Evolutionary conservation across 2,888 invertebrate species (phyloP), one percentile per base, ranked within the genome.

Genomic region (Dromius quadrimaculatus): DNA sequence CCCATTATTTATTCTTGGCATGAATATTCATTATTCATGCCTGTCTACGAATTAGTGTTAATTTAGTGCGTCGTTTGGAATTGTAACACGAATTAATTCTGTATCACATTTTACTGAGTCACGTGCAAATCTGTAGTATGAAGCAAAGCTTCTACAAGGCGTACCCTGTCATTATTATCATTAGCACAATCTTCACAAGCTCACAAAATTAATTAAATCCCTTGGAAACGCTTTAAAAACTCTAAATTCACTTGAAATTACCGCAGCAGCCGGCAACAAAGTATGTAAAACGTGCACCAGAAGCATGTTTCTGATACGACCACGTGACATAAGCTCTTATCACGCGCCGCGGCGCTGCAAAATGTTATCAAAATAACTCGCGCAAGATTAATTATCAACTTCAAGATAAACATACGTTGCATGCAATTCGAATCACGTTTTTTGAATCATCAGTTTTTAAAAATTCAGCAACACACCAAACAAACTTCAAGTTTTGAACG

Each of bases 361-460:
- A 38, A 20, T 36, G 36, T 20, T 41, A 61, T 61, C 41, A n/a
- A n/a, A 61, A 61, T 61, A 61, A 38, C 23, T 61, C 22, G 61
- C 22, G 23, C 20, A 38, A 38, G 59, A 59, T 59, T 36, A 61
- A 61, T 23, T 54, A 61, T 38, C 8, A 41, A 22, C 38, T 20
- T 36, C 20, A 22, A 11, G 8, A 13, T 8, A n/a, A 1, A 19
- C 11, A 22, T 41, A 41, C 22, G 38, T 41, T 61, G 61, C 50
- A 23, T 38, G 32, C 38, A 38, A 38, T 8, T n/a, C 6, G 36
- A 19, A 41, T 19, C 61, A 61, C 41, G 61, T 36, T n/a, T n/a
- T n/a, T n/a, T n/a, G n/a, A n/a, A n/a, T n/a, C n/a, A n/a, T n/a
- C n/a, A n/a, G n/a, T n/a, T n/a, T n/a, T n/a, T n/a, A n/a, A n/a